Percentiles rank a stretch among this genome's conserved stretches.
Conservation (phyloP, 2,888 invertebrate genomes). For the Thumatha senex region DNA sequence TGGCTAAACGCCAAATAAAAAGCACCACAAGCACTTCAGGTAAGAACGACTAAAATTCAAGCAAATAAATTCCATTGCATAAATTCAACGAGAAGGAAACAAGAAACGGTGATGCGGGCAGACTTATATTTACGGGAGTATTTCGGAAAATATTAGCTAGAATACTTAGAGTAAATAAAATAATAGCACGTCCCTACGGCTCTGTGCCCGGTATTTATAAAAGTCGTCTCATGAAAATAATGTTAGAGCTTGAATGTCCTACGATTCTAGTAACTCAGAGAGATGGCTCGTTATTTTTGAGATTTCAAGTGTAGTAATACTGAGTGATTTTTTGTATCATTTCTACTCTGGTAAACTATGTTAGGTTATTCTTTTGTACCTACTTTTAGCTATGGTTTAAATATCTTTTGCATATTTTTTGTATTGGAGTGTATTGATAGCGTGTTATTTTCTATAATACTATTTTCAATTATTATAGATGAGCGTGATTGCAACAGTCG, state of each 20-base stretch:
- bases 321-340: conserved; percentile 19
- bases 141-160: conserved; percentile 28
- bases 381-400: too few relatives aligned
- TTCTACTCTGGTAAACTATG: conserved; percentile 12
- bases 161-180: conserved; percentile 32
- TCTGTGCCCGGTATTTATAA: conserved; percentile 23
- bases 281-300: conserved; percentile 27
- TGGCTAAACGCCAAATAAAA: neutral
- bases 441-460: too few relatives aligned
- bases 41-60: conserved; percentile 3
- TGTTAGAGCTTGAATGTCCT: conserved; percentile 28
- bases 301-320: conserved; percentile 38
- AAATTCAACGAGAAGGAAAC: conserved; percentile 9
- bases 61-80: conserved; percentile 7
- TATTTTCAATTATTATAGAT: too few relatives aligned
- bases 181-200: conserved; percentile 24
- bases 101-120: conserved; percentile 1
- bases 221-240: conserved; percentile 40
- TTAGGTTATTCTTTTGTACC: neutral
- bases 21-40: conserved; percentile 1
- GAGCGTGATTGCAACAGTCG: too few relatives aligned
- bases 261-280: conserved; percentile 32
- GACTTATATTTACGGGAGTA: conserved; percentile 14
- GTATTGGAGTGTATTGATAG: too few relatives aligned
- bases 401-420: too few relatives aligned